These are phyloP conservation scores for Aythya fuligula DNA, from an alignment of 2,797 vertebrate species.

Conservation along the genomic window DNA sequence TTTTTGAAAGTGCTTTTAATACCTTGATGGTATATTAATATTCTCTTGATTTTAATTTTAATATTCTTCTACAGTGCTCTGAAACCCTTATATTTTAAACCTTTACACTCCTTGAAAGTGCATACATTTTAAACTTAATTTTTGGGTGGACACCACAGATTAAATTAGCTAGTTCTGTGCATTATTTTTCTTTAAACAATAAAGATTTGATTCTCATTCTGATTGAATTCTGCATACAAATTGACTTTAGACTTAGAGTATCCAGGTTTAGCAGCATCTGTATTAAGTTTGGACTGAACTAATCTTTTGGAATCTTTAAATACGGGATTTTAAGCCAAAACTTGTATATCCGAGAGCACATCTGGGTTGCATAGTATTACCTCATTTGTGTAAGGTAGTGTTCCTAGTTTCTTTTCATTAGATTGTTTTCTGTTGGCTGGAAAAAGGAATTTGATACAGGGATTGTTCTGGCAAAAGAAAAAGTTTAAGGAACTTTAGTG, in stretches of 20 bases:
- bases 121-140: background rate
- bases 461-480: background rate
- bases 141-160: background rate
- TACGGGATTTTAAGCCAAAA: background rate
- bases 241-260: background rate
- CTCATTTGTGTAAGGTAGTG: constrained; percentile 31
- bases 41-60: background rate
- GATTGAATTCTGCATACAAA: background rate
- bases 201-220: background rate
- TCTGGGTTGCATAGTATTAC: constrained; percentile 40
- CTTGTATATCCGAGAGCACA: constrained; percentile 2
- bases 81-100: background rate
- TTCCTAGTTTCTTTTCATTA: background rate
- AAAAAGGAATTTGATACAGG: background rate
- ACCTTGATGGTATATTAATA: background rate
- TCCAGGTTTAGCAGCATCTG: constrained; percentile 8
- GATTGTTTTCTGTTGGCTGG: constrained; percentile 32
- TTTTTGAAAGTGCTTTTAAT: background rate
- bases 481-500: background rate
- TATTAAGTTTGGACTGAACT: background rate
- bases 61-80: background rate
- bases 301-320: constrained; percentile 22
- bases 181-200: background rate
- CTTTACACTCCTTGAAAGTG: background rate
- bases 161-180: background rate